Base-by-base conservation (phyloP, 1,140 invertebrate genomes). In the Drosophila persimilis region DNA sequence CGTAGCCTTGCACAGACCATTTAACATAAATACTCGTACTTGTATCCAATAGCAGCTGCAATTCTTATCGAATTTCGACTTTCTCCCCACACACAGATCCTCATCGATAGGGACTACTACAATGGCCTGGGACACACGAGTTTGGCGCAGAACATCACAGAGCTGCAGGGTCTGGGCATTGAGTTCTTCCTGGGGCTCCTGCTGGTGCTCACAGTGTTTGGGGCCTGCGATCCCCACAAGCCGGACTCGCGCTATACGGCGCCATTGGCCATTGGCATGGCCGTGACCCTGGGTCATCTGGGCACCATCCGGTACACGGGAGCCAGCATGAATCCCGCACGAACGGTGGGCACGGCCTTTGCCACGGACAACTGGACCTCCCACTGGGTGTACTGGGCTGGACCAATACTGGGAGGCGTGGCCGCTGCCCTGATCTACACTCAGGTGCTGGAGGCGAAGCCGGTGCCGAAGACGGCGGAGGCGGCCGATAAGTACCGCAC, bases 321-420 rank as follows among this genome's bases (percentile, higher is more conserved):
- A 46, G 94, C 96, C 17, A 95, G 96, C 69, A 97, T 98, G 96
- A 98, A 98, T 92, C 96, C 97, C 0, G 97, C 97, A 0, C 93
- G 97, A 60, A 95, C 95, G 26, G 94, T 98, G 84, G 97, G 97
- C 54, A 96, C 96, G 6, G 96, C 97, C 2, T 94, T 97, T 9
- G 95, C 98, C 43, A 94, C 94, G 55, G 93, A 94, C 22, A 92
- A 92, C 20, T 98, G 96, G 94, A 91, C 92, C 1, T 91, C 95
- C 69, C 97, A 98, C 80, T 98, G 97, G 97, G 94, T 98, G 0
- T 98, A 97, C 92, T 98, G 97, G 97, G 92, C 95, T 2, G 97
- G 97, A 0, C 97, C 97, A 0, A 93, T 97, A 58, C 91, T 96
- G 0, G 97, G 97, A 2, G 97, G 95, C 3, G 93, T 97, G 29